Base-by-base conservation (phyloP, 1,140 invertebrate genomes). In the Meloidogyne hapla region DNA sequence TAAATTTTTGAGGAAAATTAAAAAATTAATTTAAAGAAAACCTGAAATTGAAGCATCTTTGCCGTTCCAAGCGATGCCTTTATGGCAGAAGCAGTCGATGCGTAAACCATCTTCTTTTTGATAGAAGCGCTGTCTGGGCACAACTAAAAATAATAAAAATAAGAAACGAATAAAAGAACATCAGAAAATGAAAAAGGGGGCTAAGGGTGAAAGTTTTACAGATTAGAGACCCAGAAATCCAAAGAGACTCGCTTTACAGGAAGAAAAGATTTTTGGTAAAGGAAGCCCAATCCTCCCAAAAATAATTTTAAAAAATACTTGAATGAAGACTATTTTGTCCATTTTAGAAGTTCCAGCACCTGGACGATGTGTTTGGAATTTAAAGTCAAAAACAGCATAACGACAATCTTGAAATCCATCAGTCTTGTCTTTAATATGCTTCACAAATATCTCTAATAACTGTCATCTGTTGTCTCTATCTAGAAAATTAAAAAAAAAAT, bases 61-160 rank as follows among this genome's bases (percentile, higher is more conserved):
- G 76, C 87, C 18, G 86, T 87, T 33, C 87, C 87, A 25, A 88
- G 83, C 12, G 87, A 77, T 15, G 83, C 66, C 78, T 88, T 88
- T 76, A 88, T 88, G 76, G 87, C 87, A n/a, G 85, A 85, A 63
- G 85, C 87, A 25, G 87, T 87, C 26, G 85, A 86, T 61, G 87
- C 85, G 77, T 88, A 88, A 25, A 88, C 86, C 87, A 88, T 88
- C 83, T 88, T 88, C 82, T 88, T 88, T 69, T 88, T 88, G 78
- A 88, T 87, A n/a, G 84, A 83, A 64, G 87, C 87, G 28, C 80
- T 82, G 67, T 88, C 87, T 56, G 87, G 87, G 74, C 87, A 88
- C 65, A 85, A 74, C 82, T 81, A n/a, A n/a, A n/a, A n/a, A n/a
- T n/a, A n/a, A n/a, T n/a, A n/a, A n/a, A n/a, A n/a, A n/a, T n/a